A percentile compares a stretch with the other conserved stretches of the same genome.
Conservation (phyloP, 2,113 vertebrate species). For the Zeus faber region DNA sequence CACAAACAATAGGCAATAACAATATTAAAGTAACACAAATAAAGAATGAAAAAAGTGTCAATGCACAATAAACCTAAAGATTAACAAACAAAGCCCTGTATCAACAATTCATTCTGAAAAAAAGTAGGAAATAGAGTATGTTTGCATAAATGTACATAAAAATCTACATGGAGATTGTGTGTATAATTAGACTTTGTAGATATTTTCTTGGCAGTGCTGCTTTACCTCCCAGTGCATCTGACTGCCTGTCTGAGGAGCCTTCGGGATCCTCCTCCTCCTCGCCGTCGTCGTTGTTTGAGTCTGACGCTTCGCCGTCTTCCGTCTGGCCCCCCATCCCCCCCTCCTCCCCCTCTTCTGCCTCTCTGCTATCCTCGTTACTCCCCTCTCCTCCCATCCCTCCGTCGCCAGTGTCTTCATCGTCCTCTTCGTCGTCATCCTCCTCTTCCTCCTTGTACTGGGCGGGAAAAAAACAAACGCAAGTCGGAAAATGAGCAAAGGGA, state of each 20-base stretch:
- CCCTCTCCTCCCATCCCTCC: slow-evolving; percentile 85
- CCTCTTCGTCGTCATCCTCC: slow-evolving; percentile 81
- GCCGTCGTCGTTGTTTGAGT: slow-evolving; percentile 73
- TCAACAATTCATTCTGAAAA: too few species aligned
- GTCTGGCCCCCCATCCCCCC: slow-evolving; percentile 81
- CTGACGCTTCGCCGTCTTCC: slow-evolving; percentile 79
- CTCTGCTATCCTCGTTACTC: slow-evolving; percentile 84
- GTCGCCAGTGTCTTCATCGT: slow-evolving; percentile 81
- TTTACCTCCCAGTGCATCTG: too few species aligned
- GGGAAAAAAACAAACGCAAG: neutral
- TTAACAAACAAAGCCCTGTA: too few species aligned
- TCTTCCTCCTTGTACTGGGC: slow-evolving; percentile 76
- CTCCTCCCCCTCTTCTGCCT: slow-evolving; percentile 83
- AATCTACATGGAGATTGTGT: too few species aligned
- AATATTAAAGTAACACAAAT: too few species aligned
- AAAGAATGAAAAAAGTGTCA: too few species aligned
- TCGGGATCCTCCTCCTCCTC: slow-evolving; percentile 83
- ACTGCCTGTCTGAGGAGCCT: slow-evolving; percentile 78
- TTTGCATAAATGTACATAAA: too few species aligned
- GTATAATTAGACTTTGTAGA: too few species aligned
- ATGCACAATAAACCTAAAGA: too few species aligned
- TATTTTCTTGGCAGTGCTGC: too few species aligned
- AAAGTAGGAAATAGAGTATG: too few species aligned
- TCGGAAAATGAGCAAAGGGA: neutral
- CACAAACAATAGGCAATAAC: too few species aligned